Base-by-base conservation (phyloP, 2,113 vertebrate species). In the Typhlomys cinereus region DNA sequence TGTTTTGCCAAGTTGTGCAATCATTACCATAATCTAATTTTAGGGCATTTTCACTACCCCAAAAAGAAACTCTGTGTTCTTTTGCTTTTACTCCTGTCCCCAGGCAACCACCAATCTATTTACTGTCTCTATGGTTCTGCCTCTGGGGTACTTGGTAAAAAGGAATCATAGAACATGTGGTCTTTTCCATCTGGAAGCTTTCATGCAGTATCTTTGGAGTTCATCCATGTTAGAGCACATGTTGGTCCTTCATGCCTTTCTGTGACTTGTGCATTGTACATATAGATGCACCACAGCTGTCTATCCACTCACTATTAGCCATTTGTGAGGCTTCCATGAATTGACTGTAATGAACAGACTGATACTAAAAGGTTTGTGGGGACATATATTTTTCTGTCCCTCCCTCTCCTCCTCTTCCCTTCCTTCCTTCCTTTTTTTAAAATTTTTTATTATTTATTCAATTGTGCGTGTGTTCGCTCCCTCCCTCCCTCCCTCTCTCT, bases 21-120 rank as follows among this genome's bases (percentile, higher is more conserved):
- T 39, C 41, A 54, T 67, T 31, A 64, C 66, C 54, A 89, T 91
- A 80, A 29, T 66, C 78, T 78, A 84, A 85, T 91, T 95, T 91
- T 82, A 88, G 84, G 62, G 59, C 50, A 80, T 54, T 89, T 91
- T 94, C 59, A 44, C 71, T 66, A 73, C 29, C 76, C 44, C 46
- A 9, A 62, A n/a, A 93, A 94, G 87, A 91, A 84, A 87, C 2
- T n/a, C 71, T 13, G n/a, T 50, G 39, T 27, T 75, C 27, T 2
- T 91, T 92, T 89, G 57, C 52, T 83, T n/a, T n/a, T 89, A 84
- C 13, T 36, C 14, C 48, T 52, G 59, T 73, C 39, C 52, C 87
- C 52, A 31, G 67, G 78, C 85, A 78, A 76, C 74, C 15, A 23
- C 36, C 39, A 27, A 74, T 59, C 25, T 88, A 50, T 67, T 84